Base-by-base conservation (phyloP, 2,113 vertebrate species). In the Scortum barcoo region DNA sequence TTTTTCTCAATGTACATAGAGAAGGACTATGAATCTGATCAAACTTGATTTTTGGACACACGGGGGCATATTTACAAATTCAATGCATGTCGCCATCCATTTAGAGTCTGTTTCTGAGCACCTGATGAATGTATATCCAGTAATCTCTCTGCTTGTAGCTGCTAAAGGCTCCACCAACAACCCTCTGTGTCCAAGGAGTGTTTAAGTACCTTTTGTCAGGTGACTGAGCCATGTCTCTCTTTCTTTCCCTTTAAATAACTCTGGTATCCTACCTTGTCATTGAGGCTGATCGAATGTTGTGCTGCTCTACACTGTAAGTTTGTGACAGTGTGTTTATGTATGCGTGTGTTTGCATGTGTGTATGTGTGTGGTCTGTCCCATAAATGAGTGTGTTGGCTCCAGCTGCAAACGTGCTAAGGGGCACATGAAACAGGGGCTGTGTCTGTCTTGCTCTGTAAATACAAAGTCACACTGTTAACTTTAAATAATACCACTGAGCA, bases 301-400 rank as follows among this genome's bases (percentile, higher is more conserved):
- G 26, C 24, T 26, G 20, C 6, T 1, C 22, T 44, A 50, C 36
- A 26, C 33, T 40, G 19, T 60, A 33, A 76, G 26, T 57, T 58
- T 24, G 30, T 76, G 8, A 70, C n/a, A 38, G 3, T 56, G 22
- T 81, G 36, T 84, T 28, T 36, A 26, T 63, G 17, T 48, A 2
- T 72, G 5, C 33, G 51, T 17, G 19, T 48, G 46, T 48, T 48
- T 48, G 46, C 19, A 19, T 79, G 48, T 82, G n/a, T 48, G 33
- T 76, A 61, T 74, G 66, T 68, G 72, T 86, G 78, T 85, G 77
- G 80, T 85, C 79, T 73, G 48, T 61, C 30, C 72, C 33, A 53
- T 80, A 86, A 79, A 74, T 72, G 65, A 60, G 14, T 76, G 77
- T 87, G 86, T 90, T 90, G 86, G 86, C 86, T 92, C 86, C 89